Percentiles rank a stretch among this genome's conserved stretches.
phyloP scores from a whole-genome alignment of 1,140 invertebrate species.

The Dinothrombium tinctorium region DNA sequence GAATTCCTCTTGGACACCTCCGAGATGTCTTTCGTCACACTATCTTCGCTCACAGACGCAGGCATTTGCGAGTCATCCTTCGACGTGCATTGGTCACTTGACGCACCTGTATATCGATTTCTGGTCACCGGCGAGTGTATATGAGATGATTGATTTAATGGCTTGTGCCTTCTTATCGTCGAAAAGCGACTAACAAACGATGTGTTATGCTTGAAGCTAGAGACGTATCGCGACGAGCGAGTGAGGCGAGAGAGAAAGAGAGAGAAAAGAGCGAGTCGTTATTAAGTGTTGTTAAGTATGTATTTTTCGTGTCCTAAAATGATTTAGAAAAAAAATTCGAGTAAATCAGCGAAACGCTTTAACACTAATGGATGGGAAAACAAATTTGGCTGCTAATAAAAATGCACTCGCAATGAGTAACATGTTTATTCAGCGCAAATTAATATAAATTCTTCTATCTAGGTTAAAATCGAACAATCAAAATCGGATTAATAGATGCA shows the following conservation, averaged over 20 bases:
- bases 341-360: too few relatives aligned
- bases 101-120: conserved; percentile 8
- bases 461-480: background rate
- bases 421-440: too few relatives aligned
- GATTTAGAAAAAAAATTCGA: too few relatives aligned
- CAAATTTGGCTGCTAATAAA: too few relatives aligned
- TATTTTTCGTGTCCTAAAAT: too few relatives aligned
- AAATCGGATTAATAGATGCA: background rate
- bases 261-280: background rate
- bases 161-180: conserved; percentile 47
- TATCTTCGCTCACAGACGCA: conserved; percentile 47
- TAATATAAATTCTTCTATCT: too few relatives aligned
- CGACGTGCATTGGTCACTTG: background rate
- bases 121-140: conserved; percentile 14
- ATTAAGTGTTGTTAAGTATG: too few relatives aligned
- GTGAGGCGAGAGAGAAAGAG: background rate
- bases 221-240: too few relatives aligned
- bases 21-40: conserved; percentile 29
- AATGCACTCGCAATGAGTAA: too few relatives aligned
- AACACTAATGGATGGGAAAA: too few relatives aligned
- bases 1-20: conserved; percentile 55
- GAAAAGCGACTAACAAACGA: conserved; percentile 65
- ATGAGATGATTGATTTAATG: conserved; percentile 41
- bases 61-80: conserved; percentile 22
- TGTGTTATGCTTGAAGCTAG: conserved; percentile 66